These are phyloP conservation scores for Hydrozoanthus gracilis DNA, from an alignment of 92 coral and sea anemone species.

Conservation along the genomic window DNA sequence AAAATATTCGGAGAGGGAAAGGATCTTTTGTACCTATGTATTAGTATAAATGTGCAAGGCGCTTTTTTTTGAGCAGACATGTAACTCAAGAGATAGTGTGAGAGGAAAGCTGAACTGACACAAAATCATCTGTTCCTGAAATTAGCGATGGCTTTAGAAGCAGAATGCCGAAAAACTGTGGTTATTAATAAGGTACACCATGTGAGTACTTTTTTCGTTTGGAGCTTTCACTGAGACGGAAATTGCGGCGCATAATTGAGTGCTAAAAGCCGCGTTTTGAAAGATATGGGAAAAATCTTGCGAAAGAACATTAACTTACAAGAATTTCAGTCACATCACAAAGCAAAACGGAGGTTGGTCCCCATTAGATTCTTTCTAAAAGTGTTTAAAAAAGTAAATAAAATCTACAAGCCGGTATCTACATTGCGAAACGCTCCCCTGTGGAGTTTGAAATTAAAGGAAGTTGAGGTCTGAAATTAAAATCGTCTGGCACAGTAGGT, in stretches of 20 bases:
- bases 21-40: too few relatives aligned
- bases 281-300: too few relatives aligned
- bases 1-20: too few relatives aligned
- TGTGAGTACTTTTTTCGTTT: background rate
- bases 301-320: too few relatives aligned
- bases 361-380: background rate
- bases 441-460: slow-evolving; percentile 52
- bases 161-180: slow-evolving; percentile 17
- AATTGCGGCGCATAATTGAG: slow-evolving; percentile 7
- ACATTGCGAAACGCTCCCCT: slow-evolving; percentile 38
- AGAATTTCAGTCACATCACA: background rate
- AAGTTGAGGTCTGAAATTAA: slow-evolving; percentile 49
- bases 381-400: slow-evolving; percentile 21
- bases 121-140: slow-evolving; percentile 16
- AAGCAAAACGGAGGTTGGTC: background rate
- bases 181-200: background rate
- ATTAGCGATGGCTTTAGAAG: background rate
- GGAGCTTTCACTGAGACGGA: slow-evolving; percentile 13
- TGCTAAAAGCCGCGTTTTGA: background rate
- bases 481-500: slow-evolving; percentile 53
- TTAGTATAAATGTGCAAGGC: background rate
- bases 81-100: background rate
- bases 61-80: background rate
- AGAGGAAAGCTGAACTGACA: too few relatives aligned
- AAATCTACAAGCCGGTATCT: slow-evolving; percentile 31